Conservation (phyloP, 2,888 invertebrate species). For the Amiota mariae region DNA sequence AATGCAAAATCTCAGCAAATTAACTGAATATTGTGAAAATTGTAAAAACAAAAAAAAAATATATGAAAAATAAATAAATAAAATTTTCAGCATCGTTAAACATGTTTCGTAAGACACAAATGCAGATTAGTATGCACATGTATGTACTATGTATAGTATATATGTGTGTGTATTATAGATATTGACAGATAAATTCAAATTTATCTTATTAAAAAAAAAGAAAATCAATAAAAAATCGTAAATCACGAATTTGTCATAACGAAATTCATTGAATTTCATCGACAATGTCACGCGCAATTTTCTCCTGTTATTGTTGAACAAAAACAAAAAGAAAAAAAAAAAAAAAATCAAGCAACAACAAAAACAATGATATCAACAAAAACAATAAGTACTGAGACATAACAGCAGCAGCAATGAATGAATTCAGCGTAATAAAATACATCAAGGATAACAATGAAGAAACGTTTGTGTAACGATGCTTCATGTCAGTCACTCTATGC, state of each 20-base stretch:
- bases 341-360: conserved; percentile 3
- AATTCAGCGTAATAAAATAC: neutral
- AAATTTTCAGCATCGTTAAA: no score
- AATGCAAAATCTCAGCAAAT: no score
- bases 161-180: no score
- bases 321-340: neutral
- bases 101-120: no score
- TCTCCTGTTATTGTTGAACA: neutral
- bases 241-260: conserved; percentile 22
- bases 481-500: no score
- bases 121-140: no score
- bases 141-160: no score
- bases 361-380: neutral
- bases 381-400: conserved; percentile 52
- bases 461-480: neutral
- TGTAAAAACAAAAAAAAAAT: no score
- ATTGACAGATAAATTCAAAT: neutral
- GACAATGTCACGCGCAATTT: conserved; percentile 22
- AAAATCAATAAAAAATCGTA: conserved; percentile 24
- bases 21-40: no score
- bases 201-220: conserved; percentile 2
- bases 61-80: no score
- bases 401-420: conserved; percentile 58
- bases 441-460: conserved; percentile 2
- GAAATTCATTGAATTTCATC: conserved; percentile 18